Base-by-base conservation (phyloP, 1,140 invertebrate species). In the Drosophila mojavensis region DNA sequence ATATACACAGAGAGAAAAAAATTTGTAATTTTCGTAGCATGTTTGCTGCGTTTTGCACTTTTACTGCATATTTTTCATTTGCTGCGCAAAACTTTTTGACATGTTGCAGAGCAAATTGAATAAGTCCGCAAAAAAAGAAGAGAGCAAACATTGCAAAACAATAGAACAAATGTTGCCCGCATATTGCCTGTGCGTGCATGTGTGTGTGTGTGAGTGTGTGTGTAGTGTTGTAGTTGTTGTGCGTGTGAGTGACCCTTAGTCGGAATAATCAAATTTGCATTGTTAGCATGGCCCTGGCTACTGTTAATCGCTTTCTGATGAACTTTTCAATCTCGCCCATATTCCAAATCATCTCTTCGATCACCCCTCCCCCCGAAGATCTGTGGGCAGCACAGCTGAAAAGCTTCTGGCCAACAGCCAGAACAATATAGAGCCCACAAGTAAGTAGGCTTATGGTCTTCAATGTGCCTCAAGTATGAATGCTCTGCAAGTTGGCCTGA, bases 41-140 rank as follows among this genome's bases (percentile, higher is more conserved):
- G 84, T 88, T 88, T 88, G 84, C 84, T 86, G 83, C 83, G 83
- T 88, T 86, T 86, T 86, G 84, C 83, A 89, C 84, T 88, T 83
- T 88, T 88, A 24, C 63, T 78, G 73, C 86, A 88, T 84, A 88
- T 88, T 88, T 88, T 88, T 88, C 83, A 88, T 88, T 75, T 83
- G 79, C 69, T 63, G 79, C 76, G 66, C 69, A 80, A 79, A 88
- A 88, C 83, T 88, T 88, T 88, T 88, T 88, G 83, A 88, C 83
- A 88, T 88, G 83, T 88, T 88, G 83, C 84, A 83, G 79, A 79
- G 79, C 83, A 88, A 88, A 88, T 88, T 88, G 83, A 88, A 88
- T 88, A 88, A 88, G 83, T 88, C 83, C 76, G 65, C 55, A 72
- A 65, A 66, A 76, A 71, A 80, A 77, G 7, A 33, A 9, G 33